Evolutionary conservation across 1,140 invertebrate genomes (phyloP), one percentile per base, ranked within the genome.

Genomic region (Magallana gigas): DNA sequence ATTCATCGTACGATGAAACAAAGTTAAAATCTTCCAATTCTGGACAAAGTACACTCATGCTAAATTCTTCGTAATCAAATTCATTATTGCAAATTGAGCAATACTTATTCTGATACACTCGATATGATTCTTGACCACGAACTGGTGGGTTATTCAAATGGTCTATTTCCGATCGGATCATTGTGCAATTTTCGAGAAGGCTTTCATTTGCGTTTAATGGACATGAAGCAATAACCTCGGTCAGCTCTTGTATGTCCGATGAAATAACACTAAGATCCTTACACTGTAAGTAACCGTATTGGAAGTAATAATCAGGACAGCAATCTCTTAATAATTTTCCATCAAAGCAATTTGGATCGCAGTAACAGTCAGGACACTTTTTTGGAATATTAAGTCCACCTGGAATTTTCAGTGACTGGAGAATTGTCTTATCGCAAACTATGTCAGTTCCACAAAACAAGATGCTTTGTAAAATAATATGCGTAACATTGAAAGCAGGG

Each of bases 391-490:
- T 29, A 4, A 29, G 9, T 18, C 6, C 23, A 36, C 29, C 36
- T 76, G 68, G 68, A 76, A 76, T 76, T 4, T 23, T 29, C 23
- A 76, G 1, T 11, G 23, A 76, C 23, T 18, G 23, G 8, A 76
- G 68, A 4, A 76, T 11, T 5, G 68, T 36, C 11, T 76, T 76
- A 29, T 76, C 23, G 23, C 68, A 76, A 12, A 76, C 36, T 12
- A 76, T 76, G 36, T 76, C 12, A 76, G 68, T 23, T 36, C 68
- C 68, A 76, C 68, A 76, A 36, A 76, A 23, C 8, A 76, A 29
- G 29, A 76, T 29, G 3, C 68, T 76, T 29, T 76, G 68, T 11
- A 76, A 11, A 11, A 76, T 8, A 3, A 12, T 8, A 29, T 76
- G 68, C 0, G 68, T 29, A 8, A 23, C 23, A 29, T 76, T 76